Evolutionary conservation across 2,888 invertebrate genomes (phyloP).

Genomic region (Andrena bucephala): DNA sequence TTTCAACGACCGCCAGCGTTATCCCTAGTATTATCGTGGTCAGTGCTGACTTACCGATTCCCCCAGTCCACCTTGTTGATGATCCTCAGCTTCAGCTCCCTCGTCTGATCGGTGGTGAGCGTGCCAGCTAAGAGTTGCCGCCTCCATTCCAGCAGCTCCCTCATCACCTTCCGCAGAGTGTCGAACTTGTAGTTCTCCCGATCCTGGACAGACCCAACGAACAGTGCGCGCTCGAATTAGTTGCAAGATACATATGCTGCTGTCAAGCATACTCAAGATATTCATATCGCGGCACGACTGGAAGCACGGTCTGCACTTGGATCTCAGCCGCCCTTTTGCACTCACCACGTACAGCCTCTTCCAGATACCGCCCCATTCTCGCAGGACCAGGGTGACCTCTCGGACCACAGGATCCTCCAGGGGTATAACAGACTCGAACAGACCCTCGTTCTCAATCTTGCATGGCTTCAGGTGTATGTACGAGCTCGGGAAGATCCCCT

Average conservation of each 20-base stretch:
- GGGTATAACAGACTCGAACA: constrained; percentile 89
- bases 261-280: not conserved
- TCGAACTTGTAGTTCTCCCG: constrained; percentile 94
- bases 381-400: constrained; percentile 95
- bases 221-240: constrained; percentile 14
- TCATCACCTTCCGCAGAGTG: constrained; percentile 95
- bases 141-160: constrained; percentile 94
- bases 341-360: constrained; percentile 96
- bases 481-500: constrained; percentile 93
- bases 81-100: constrained; percentile 93
- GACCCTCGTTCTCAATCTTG: constrained; percentile 93
- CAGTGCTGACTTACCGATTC: constrained; percentile 91
- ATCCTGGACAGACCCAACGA: constrained; percentile 86
- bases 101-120: constrained; percentile 95
- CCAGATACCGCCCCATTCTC: constrained; percentile 98
- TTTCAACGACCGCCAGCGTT: too few relatives aligned
- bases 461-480: constrained; percentile 92
- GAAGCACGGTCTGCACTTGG: too few relatives aligned
- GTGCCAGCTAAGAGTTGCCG: constrained; percentile 94
- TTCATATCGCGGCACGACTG: not conserved
- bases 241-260: not conserved
- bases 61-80: constrained; percentile 98
- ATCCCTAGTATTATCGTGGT: constrained; percentile 1
- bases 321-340: constrained; percentile 56
- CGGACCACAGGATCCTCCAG: constrained; percentile 95